Conservation (phyloP, 2,797 vertebrate genomes). For the Cirrhinus mrigala region DNA sequence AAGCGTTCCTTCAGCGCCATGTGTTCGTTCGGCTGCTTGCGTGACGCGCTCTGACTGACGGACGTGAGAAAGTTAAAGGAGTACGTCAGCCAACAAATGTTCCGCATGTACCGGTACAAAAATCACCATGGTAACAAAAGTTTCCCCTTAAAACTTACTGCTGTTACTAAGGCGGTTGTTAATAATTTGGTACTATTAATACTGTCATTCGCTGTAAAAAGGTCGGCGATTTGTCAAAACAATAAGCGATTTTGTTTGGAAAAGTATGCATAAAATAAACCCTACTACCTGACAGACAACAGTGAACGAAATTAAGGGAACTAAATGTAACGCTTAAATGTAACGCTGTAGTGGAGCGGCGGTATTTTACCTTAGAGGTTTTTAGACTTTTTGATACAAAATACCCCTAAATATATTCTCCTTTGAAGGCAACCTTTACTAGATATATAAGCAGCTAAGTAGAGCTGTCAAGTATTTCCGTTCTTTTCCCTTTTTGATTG, state of each 20-base stretch:
- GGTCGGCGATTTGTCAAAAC: background rate
- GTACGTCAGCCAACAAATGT: background rate
- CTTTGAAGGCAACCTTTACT: background rate
- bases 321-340: no score
- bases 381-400: background rate
- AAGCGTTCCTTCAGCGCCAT: background rate
- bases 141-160: rapidly evolving
- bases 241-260: background rate
- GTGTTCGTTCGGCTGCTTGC: background rate
- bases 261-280: no score
- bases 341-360: no score
- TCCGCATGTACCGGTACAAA: background rate
- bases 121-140: background rate
- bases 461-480: no score
- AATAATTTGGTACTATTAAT: background rate
- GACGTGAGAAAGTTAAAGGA: background rate
- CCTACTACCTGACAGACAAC: background rate
- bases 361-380: background rate
- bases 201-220: background rate
- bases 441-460: background rate
- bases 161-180: no score
- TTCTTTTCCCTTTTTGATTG: background rate
- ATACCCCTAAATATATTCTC: background rate
- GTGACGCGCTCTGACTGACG: background rate
- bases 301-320: background rate